Conservation (phyloP, 1,140 invertebrate species). For the Lepidurus arcticus region DNA sequence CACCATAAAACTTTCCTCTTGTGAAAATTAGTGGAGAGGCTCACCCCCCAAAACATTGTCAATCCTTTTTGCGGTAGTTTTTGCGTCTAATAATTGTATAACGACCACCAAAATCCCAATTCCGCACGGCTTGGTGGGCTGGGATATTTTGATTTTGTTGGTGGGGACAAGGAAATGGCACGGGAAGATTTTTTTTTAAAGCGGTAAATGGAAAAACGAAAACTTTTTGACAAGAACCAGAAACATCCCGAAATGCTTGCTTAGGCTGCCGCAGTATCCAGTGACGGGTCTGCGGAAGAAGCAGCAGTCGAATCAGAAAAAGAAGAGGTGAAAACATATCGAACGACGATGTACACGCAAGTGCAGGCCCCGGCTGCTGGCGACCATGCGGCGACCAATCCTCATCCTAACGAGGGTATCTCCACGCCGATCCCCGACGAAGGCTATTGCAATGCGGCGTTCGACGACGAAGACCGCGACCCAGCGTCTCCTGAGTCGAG, state of each 20-base stretch:
- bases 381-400: not conserved
- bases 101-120: not conserved
- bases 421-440: slow-evolving; percentile 28
- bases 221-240: not conserved
- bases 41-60: not conserved
- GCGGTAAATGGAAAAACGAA: not conserved
- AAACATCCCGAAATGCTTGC: not conserved
- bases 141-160: not conserved
- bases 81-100: not conserved
- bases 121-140: slow-evolving; percentile 12
- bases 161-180: not conserved
- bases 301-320: not conserved
- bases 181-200: not conserved
- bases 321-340: not conserved
- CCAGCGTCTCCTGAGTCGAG: not conserved
- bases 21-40: not conserved
- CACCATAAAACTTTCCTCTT: not conserved
- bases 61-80: not conserved
- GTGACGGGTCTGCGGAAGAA: not conserved
- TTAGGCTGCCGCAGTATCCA: slow-evolving; percentile 5
- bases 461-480: slow-evolving; percentile 42
- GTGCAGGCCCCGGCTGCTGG: slow-evolving; percentile 1
- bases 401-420: slow-evolving; percentile 25
- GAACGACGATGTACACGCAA: slow-evolving; percentile 14
- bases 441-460: slow-evolving; percentile 47